Conservation (phyloP, 2,797 vertebrate genomes). For the Lerista edwardsae region DNA sequence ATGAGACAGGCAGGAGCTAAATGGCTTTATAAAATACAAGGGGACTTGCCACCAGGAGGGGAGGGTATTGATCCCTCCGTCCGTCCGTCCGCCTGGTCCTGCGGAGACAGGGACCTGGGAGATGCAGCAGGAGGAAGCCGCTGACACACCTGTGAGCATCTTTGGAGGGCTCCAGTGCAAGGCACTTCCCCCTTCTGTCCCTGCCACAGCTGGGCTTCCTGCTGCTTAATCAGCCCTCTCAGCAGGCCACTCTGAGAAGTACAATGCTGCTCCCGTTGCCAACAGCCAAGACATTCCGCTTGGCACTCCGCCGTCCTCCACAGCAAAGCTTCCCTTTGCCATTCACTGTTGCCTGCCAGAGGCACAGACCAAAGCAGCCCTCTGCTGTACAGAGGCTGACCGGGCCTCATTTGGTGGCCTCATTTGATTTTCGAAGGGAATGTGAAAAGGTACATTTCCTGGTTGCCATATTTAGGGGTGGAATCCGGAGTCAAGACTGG, state of each 20-base stretch:
- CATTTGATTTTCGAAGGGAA: conserved; percentile 65
- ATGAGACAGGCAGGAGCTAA: conserved; percentile 52
- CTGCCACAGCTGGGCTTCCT: conserved; percentile 65
- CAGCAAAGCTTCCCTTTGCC: conserved; percentile 63
- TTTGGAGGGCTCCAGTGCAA: conserved; percentile 61
- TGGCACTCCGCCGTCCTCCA: conserved; percentile 50
- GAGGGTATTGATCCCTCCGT: conserved; percentile 63
- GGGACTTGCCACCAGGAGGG: background rate
- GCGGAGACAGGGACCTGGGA: conserved; percentile 37
- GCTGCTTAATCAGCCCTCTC: conserved; percentile 63
- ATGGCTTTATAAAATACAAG: conserved; percentile 65
- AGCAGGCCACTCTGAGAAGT: conserved; percentile 66
- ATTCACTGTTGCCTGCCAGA: conserved; percentile 60
- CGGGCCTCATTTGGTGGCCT: conserved; percentile 66
- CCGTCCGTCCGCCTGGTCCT: background rate
- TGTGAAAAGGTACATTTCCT: background rate
- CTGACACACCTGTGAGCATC: conserved; percentile 64
- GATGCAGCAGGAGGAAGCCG: background rate
- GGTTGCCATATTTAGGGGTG: no score
- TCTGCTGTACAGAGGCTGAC: conserved; percentile 63
- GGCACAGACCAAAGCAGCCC: conserved; percentile 54
- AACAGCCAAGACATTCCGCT: conserved; percentile 65
- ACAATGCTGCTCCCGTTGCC: conserved; percentile 55
- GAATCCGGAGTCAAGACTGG: no score
- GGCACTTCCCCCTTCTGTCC: conserved; percentile 51